Evolutionary conservation across 2,888 invertebrate genomes (phyloP).

Genomic region (Erynnis tages): DNA sequence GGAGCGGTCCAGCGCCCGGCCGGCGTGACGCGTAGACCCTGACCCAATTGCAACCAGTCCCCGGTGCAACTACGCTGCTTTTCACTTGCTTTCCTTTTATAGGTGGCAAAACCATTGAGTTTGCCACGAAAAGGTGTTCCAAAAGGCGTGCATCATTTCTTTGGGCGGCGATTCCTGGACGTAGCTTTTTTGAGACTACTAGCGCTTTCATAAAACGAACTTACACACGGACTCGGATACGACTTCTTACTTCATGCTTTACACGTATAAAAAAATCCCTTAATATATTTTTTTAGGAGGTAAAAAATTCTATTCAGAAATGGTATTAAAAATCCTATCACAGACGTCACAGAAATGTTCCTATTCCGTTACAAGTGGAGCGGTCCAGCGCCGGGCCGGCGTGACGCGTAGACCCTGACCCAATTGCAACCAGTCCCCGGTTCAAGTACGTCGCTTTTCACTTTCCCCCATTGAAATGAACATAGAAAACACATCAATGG

Average conservation of each 20-base stretch:
- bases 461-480: slow-evolving; percentile 56
- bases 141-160: too few species aligned
- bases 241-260: too few species aligned
- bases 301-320: too few species aligned
- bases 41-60: slow-evolving; percentile 67
- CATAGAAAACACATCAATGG: slow-evolving; percentile 2
- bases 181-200: too few species aligned
- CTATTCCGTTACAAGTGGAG: slow-evolving; percentile 28
- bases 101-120: too few species aligned
- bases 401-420: slow-evolving; percentile 62
- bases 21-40: slow-evolving; percentile 53
- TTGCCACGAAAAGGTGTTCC: too few species aligned
- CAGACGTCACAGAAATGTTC: slow-evolving; percentile 6
- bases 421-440: slow-evolving; percentile 61
- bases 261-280: too few species aligned
- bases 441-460: slow-evolving; percentile 59
- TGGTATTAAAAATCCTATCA: too few species aligned
- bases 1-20: slow-evolving; percentile 31
- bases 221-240: too few species aligned
- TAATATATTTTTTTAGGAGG: too few species aligned
- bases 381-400: slow-evolving; percentile 35
- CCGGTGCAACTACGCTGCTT: slow-evolving; percentile 56
- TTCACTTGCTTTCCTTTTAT: slow-evolving; percentile 61
- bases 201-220: too few species aligned
- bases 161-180: too few species aligned